Evolutionary conservation across 2,888 invertebrate genomes (phyloP).

Genomic region (Cataglyphis cursor): DNA sequence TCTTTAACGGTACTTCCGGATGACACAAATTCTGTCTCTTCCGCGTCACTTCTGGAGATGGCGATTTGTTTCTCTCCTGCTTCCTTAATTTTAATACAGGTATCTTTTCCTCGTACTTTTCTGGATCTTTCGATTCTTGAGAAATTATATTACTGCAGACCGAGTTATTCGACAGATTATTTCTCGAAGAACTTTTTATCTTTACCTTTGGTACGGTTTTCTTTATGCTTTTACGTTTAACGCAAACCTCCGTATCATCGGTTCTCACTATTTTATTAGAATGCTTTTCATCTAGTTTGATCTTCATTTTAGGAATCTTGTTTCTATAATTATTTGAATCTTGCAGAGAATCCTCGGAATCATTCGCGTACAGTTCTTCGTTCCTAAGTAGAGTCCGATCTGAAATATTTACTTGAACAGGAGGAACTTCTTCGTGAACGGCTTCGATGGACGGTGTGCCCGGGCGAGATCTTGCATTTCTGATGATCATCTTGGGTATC

Average conservation of each 20-base stretch:
- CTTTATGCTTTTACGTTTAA: slow-evolving; percentile 63
- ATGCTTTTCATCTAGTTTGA: slow-evolving; percentile 75
- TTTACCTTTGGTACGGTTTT: slow-evolving; percentile 81
- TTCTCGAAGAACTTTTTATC: slow-evolving; percentile 71
- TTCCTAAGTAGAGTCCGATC: slow-evolving; percentile 43
- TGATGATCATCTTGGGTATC: slow-evolving; percentile 85
- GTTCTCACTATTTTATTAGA: slow-evolving; percentile 45
- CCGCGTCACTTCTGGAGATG: slow-evolving; percentile 57
- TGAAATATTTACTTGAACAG: not conserved
- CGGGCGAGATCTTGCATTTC: slow-evolving; percentile 83
- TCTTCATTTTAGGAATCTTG: slow-evolving; percentile 77
- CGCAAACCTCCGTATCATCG: slow-evolving; percentile 49
- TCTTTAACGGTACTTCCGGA: slow-evolving; percentile 55
- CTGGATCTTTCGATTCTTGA: not conserved
- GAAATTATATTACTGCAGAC: not conserved
- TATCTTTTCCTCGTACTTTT: slow-evolving; percentile 61
- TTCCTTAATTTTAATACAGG: slow-evolving; percentile 78
- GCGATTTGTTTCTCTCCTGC: slow-evolving; percentile 65
- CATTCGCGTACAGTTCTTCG: slow-evolving; percentile 61
- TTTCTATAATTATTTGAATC: slow-evolving; percentile 51
- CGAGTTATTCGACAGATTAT: not conserved
- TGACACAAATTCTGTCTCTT: slow-evolving; percentile 61
- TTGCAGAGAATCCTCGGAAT: slow-evolving; percentile 56
- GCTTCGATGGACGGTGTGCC: slow-evolving; percentile 82
- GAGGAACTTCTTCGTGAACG: slow-evolving; percentile 52